A percentile compares a stretch with the other conserved stretches of the same genome.
Evolutionary conservation across 2,797 vertebrate genomes (phyloP).

Genomic region (Siniperca undulata): DNA sequence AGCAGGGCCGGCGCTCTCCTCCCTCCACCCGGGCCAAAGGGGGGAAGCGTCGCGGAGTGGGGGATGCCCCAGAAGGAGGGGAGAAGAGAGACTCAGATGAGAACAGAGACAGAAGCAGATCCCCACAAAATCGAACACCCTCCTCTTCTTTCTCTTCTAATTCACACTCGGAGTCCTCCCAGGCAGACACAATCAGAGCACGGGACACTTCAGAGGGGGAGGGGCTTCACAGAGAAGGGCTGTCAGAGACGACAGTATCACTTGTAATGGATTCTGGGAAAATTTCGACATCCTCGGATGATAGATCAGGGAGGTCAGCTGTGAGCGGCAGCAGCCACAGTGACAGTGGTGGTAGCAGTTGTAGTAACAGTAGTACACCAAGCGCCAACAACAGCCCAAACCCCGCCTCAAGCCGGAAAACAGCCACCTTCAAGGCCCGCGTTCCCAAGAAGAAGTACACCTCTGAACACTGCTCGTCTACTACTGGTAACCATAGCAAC

Average conservation of each 20-base stretch:
- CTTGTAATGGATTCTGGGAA: conserved; percentile 72
- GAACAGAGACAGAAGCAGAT: conserved; percentile 77
- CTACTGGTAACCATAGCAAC: conserved; percentile 79
- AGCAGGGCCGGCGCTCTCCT: conserved; percentile 87
- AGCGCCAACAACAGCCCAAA: conserved; percentile 87
- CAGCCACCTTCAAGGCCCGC: conserved; percentile 92
- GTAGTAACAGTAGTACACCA: conserved; percentile 83
- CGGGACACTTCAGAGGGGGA: conserved; percentile 74
- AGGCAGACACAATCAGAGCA: conserved; percentile 66
- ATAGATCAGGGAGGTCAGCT: conserved; percentile 56
- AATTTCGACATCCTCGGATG: conserved; percentile 61
- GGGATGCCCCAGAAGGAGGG: conserved; percentile 83
- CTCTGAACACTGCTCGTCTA: conserved; percentile 86
- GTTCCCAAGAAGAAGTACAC: conserved; percentile 91
- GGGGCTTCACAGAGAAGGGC: conserved; percentile 67
- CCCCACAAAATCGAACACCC: conserved; percentile 77
- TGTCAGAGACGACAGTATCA: conserved; percentile 59
- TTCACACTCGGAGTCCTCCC: conserved; percentile 78
- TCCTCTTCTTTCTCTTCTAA: conserved; percentile 68
- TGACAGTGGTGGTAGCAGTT: conserved; percentile 77
- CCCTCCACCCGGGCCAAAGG: conserved; percentile 91
- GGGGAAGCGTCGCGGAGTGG: conserved; percentile 84
- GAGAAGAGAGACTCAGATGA: conserved; percentile 85
- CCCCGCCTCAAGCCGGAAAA: conserved; percentile 89
- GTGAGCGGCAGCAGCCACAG: conserved; percentile 71